Percentiles rank a stretch among this genome's conserved stretches.
phyloP scores from a whole-genome alignment of 2,113 vertebrate genomes.

The Mormyrus lacerda region DNA sequence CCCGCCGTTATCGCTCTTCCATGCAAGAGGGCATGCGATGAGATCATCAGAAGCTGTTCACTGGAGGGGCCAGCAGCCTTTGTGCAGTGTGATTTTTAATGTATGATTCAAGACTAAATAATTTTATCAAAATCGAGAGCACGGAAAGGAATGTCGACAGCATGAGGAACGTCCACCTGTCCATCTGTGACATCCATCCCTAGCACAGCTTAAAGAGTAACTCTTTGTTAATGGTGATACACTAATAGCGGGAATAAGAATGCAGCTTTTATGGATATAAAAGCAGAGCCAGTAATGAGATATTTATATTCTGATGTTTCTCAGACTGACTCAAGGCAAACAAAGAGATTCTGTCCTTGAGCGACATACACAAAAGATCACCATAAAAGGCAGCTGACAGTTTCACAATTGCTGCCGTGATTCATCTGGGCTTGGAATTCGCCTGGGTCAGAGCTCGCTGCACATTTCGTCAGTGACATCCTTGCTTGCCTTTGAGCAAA shows the following conservation, averaged over 20 bases:
- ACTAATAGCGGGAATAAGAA: not conserved
- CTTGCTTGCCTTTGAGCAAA: not conserved
- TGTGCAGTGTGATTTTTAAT: not conserved
- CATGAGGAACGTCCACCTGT: not conserved
- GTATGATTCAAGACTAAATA: not conserved
- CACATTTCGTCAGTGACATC: not conserved
- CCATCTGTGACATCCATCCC: not conserved
- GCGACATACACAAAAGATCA: not conserved
- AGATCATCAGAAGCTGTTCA: not conserved
- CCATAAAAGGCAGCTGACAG: not conserved
- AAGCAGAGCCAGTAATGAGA: not conserved
- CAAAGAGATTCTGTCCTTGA: not conserved
- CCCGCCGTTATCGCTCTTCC: not conserved
- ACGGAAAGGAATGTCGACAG: not conserved
- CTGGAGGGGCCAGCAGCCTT: not conserved
- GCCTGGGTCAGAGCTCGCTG: not conserved
- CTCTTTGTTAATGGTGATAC: not conserved
- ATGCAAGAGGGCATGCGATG: not conserved
- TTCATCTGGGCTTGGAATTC: not conserved
- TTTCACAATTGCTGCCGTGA: not conserved
- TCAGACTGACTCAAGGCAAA: not conserved
- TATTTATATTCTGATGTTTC: slow-evolving; percentile 6
- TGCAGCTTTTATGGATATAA: slow-evolving; percentile 2
- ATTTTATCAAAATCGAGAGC: not conserved
- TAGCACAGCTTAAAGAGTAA: not conserved